These are phyloP conservation scores for Chironomus tepperi DNA, from an alignment of 1,140 invertebrate species.

Conservation along the genomic window DNA sequence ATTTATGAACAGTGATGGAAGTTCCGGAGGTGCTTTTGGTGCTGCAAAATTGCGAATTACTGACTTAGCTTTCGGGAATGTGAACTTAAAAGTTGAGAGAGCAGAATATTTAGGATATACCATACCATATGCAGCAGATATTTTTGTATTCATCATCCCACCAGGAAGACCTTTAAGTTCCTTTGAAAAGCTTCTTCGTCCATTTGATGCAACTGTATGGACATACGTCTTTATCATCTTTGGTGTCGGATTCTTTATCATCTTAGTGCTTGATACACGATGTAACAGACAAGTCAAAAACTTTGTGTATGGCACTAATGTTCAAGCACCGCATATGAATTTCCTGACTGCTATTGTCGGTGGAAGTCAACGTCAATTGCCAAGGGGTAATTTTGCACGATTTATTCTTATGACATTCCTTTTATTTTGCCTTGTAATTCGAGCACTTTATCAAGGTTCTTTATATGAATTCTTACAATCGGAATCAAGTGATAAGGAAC, in stretches of 20 bases:
- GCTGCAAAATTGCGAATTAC: neutral
- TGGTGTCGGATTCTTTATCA: neutral
- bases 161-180: neutral
- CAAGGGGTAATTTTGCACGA: neutral
- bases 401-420: neutral
- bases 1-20: neutral
- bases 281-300: neutral
- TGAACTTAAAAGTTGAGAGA: neutral
- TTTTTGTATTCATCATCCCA: neutral
- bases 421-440: neutral
- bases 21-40: neutral
- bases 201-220: neutral
- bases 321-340: neutral
- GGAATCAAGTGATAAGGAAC: neutral
- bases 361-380: neutral
- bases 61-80: neutral
- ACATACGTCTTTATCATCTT: neutral
- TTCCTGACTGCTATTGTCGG: neutral
- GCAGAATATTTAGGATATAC: neutral
- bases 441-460: conserved; percentile 17
- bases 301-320: neutral
- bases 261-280: neutral
- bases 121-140: neutral
- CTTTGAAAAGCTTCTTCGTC: neutral
- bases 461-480: neutral